Base-by-base conservation (phyloP, 2,113 vertebrate species). In the Nestor notabilis region DNA sequence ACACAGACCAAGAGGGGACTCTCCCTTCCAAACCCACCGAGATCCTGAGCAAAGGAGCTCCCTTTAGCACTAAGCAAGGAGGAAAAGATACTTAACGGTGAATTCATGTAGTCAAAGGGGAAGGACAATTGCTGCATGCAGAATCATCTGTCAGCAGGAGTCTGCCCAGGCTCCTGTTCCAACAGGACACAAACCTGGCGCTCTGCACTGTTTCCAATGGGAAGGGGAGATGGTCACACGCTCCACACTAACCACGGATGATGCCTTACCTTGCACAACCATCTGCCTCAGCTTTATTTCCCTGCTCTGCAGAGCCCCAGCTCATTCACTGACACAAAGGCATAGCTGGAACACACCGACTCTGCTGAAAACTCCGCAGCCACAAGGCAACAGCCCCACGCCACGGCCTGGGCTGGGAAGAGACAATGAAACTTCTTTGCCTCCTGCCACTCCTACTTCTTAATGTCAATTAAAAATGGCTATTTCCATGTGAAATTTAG, bases 161-260 rank as follows among this genome's bases (percentile, higher is more conserved):
- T 33, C 16, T 3, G 6, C 50, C 56, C 3, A 7, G 14, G 41
- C 82, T 80, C 50, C 56, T 1, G 0, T 17, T 70, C 12, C 46
- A 11, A 6, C 0, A 24, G 46, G 75, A 61, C n/a, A 13, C 76
- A 47, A 37, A 17, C 47, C 50, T 19, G 52, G 60, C 72, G 41
- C 2, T 4, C 7, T 5, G 4, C 19, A 11, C 5, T 23, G 5
- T 3, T 17, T 4, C 33, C 1, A 2, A 21, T 1, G 14, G 2
- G 3, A 25, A 39, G 13, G 20, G 18, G 80, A 77, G 63, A 44
- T 2, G 49, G 66, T 1, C 28, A 24, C 15, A 1, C 53, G 5
- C 68, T 39, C 47, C 18, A 1, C 2, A 4, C 8, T 6, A 16
- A 20, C 46, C 58, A 4, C 1, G 18, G 82, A 52, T 25, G 63